Evolutionary conservation across 2,888 invertebrate genomes (phyloP), one percentile per base, ranked within the genome.

Genomic region (Malacosoma neustria): DNA sequence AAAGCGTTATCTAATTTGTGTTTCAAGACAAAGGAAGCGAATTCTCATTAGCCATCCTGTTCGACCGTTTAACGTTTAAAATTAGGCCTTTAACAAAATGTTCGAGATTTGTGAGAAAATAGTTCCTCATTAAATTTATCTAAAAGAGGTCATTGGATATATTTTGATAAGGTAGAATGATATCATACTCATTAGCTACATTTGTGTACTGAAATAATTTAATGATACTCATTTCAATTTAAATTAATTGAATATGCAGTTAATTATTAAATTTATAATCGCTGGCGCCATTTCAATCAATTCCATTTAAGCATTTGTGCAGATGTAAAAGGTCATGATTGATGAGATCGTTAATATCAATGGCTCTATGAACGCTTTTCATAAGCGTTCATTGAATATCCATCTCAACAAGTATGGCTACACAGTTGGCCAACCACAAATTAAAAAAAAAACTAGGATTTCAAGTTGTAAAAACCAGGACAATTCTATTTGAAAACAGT

Each of bases 1-100:
- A 47, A 41, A 52, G 58, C 51, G 60, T 59, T 65, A 57, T 62
- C 70, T 75, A 73, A 77, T 80, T 79, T 77, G 73, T 74, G 63
- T 74, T 67, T 38, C 59, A 61, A 72, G 59, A 62, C 67, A 65
- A 57, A 80, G 82, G 81, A 84, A 79, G 73, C 74, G 55, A 54
- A 57, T 56, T 64, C 62, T 55, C 65, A 62, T 62, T 57, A 51
- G 61, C 56, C 47, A 55, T 72, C 69, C 73, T 61, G 63, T 63
- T 65, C 56, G 40, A 59, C 60, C 47, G 56, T 56, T 65, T 57
- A 45, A 22, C 22, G 6, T 7, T 22, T 30, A 32, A 38, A 46
- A 43, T 39, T 38, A 30, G 41, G 37, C 32, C 34, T 35, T 22
- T 14, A 11, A 12, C 12, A 30, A 32, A 33, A 22, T 3, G 22